Evolutionary conservation across 2,888 invertebrate species (phyloP).

Genomic region (Stenurella melanura): DNA sequence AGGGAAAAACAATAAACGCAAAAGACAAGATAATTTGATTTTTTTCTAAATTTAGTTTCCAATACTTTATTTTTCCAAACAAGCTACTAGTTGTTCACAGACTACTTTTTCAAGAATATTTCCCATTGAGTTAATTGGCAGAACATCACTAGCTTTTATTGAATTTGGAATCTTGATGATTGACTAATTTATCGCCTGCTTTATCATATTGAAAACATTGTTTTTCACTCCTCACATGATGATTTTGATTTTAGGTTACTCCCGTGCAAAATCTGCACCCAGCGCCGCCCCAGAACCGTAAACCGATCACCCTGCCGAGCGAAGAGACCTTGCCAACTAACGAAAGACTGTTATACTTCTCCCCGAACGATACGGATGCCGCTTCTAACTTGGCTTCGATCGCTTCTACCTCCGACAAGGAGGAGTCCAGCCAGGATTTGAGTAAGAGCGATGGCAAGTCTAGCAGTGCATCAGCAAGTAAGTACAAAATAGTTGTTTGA

Average conservation of each 20-base stretch:
- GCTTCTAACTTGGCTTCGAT: conserved; percentile 53
- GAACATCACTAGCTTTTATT: too few species aligned
- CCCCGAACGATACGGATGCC: conserved; percentile 71
- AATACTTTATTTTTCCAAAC: too few species aligned
- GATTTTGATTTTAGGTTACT: conserved; percentile 41
- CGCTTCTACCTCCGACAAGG: conserved; percentile 52
- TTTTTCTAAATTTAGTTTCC: too few species aligned
- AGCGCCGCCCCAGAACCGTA: conserved; percentile 52
- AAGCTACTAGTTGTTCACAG: too few species aligned
- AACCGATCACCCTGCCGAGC: conserved; percentile 72
- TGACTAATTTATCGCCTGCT: too few species aligned
- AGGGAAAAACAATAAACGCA: too few species aligned
- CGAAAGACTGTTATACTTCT: conserved; percentile 75
- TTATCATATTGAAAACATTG: too few species aligned
- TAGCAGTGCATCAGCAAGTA: conserved; percentile 51
- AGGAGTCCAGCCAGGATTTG: conserved; percentile 57
- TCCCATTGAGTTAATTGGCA: too few species aligned
- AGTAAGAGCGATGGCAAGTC: conserved; percentile 55
- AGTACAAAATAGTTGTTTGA: conserved; percentile 30
- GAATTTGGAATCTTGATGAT: too few species aligned
- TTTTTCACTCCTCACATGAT: too few species aligned
- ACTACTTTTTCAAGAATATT: too few species aligned
- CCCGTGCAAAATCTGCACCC: conserved; percentile 47
- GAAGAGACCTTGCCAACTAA: conserved; percentile 75
- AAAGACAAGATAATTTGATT: too few species aligned